These are phyloP conservation scores for Bombus fervidus DNA, from an alignment of 1,140 invertebrate species.

Conservation along the genomic window DNA sequence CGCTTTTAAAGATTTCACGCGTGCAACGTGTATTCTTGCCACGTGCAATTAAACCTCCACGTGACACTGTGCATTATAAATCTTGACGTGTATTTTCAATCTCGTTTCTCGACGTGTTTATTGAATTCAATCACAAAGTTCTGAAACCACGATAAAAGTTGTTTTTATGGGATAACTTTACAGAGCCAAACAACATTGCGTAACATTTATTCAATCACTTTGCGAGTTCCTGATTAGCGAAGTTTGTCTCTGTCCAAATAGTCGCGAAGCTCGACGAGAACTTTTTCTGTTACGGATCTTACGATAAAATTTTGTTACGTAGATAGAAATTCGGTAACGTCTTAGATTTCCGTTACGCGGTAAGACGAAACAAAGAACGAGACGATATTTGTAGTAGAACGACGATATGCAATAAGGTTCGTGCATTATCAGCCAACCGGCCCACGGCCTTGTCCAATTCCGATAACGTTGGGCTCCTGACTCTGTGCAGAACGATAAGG, in stretches of 20 bases:
- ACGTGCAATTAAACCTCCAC: not conserved
- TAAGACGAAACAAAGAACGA: not conserved
- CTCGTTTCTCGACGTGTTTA: not conserved
- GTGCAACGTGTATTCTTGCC: not conserved
- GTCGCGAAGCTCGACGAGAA: not conserved
- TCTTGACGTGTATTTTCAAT: not conserved
- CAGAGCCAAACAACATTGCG: not conserved
- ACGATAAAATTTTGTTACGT: not conserved
- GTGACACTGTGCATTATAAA: not conserved
- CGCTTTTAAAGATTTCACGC: not conserved
- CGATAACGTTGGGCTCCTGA: conserved; percentile 49
- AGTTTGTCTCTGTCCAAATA: not conserved
- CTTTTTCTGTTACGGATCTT: not conserved
- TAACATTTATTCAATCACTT: too few species aligned
- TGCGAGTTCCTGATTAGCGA: too few species aligned
- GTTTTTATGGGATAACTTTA: not conserved
- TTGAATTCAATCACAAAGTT: not conserved
- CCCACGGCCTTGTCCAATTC: conserved; percentile 59
- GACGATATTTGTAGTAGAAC: not conserved
- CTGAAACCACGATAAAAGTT: not conserved
- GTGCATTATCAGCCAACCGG: conserved; percentile 46
- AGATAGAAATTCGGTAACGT: not conserved
- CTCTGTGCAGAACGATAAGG: conserved; percentile 35
- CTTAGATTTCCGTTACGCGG: not conserved
- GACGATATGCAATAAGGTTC: conserved; percentile 4